Percentiles rank a stretch among this genome's conserved stretches.
phyloP scores from a whole-genome alignment of 2,113 vertebrate genomes.

The Indicator maculatus region DNA sequence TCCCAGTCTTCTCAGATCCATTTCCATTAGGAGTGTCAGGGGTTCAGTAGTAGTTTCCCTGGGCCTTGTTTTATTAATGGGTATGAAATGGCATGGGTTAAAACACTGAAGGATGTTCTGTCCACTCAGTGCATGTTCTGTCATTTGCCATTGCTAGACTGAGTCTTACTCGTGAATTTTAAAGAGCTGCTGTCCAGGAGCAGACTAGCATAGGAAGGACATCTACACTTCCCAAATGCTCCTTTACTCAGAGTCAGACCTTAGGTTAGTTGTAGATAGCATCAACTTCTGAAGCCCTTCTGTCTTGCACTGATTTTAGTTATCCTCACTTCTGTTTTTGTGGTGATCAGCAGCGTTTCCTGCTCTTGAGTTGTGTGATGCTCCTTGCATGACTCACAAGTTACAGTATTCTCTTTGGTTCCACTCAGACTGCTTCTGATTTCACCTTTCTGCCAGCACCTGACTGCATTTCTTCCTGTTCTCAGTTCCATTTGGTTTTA shows the following conservation, averaged over 20 bases:
- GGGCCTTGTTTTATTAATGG: neutral
- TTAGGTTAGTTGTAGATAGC: neutral
- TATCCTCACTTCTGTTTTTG: neutral
- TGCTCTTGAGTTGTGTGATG: neutral
- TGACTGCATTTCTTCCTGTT: neutral
- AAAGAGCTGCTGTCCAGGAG: neutral
- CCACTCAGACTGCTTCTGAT: neutral
- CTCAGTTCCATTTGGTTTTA: neutral
- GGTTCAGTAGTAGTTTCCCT: neutral
- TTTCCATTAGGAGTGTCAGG: neutral
- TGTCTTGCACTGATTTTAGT: neutral
- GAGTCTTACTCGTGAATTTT: neutral
- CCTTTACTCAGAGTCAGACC: neutral
- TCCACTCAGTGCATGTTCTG: neutral
- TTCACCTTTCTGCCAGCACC: slow-evolving; percentile 1
- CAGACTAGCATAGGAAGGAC: neutral
- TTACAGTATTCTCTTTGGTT: neutral
- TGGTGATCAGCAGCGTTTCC: neutral
- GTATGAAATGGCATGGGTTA: neutral
- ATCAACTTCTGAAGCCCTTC: neutral
- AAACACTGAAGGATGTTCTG: neutral
- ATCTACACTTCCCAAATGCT: neutral
- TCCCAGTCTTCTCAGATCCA: neutral
- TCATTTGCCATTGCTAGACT: neutral
- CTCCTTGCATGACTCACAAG: neutral